Conservation (phyloP, 2,888 invertebrate genomes). For the Rhagonycha fulva region DNA sequence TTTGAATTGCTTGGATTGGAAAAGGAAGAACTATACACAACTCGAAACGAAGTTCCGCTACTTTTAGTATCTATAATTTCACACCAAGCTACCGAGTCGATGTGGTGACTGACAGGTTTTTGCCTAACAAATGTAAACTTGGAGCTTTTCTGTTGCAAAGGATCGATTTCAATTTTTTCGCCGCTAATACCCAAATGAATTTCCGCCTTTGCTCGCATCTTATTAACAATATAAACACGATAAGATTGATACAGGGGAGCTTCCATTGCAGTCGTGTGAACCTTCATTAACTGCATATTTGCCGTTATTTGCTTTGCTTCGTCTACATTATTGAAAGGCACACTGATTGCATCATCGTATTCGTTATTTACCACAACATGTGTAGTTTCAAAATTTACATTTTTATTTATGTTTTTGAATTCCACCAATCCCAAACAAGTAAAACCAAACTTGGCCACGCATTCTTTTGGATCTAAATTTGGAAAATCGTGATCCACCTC, state of each 20-base stretch:
- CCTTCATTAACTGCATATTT: constrained; percentile 69
- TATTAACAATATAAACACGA: constrained; percentile 77
- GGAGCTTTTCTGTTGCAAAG: constrained; percentile 69
- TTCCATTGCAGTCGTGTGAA: constrained; percentile 79
- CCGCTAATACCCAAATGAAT: constrained; percentile 87
- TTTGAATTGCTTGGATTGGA: constrained; percentile 24
- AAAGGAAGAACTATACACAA: constrained; percentile 65
- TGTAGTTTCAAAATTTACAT: constrained; percentile 47
- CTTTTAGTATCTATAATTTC: constrained; percentile 79
- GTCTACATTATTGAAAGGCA: constrained; percentile 35
- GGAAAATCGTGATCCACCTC: constrained; percentile 94
- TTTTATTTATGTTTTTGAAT: constrained; percentile 59
- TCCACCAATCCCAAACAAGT: constrained; percentile 86
- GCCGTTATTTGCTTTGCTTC: constrained; percentile 52
- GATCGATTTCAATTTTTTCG: constrained; percentile 90
- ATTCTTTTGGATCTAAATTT: constrained; percentile 83
- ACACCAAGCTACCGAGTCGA: constrained; percentile 87
- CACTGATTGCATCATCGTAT: constrained; percentile 17
- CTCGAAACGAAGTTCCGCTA: constrained; percentile 72
- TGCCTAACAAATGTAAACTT: constrained; percentile 64
- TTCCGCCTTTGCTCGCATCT: constrained; percentile 79
- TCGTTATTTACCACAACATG: constrained; percentile 30
- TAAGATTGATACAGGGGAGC: constrained; percentile 86
- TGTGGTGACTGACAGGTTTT: constrained; percentile 82
- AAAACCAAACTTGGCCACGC: constrained; percentile 92